These are phyloP conservation scores for Geotrypetes seraphini DNA, from an alignment of 2,797 vertebrate genomes.

Conservation along the genomic window DNA sequence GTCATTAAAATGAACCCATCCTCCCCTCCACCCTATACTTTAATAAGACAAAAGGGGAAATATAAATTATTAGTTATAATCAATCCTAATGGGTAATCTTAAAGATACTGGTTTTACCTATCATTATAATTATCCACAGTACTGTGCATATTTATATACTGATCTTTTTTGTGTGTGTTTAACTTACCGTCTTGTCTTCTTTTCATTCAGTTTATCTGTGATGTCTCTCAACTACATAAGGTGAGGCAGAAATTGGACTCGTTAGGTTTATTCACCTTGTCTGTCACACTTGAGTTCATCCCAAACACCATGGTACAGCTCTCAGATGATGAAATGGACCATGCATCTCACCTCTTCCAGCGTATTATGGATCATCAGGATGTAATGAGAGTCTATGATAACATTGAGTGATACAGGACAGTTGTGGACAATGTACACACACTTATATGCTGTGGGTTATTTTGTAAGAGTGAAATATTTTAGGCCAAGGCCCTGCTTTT, in stretches of 20 bases:
- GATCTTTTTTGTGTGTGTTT: not conserved
- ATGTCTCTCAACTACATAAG: slow-evolving; percentile 41
- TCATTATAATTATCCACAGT: no score
- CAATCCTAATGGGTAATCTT: no score
- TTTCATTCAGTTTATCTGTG: slow-evolving; percentile 67
- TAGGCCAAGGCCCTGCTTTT: no score
- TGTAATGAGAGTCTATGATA: slow-evolving; percentile 76
- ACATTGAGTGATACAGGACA: slow-evolving; percentile 71
- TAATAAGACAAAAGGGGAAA: no score
- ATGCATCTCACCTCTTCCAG: slow-evolving; percentile 58
- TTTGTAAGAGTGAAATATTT: no score
- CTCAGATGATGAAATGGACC: slow-evolving; percentile 50
- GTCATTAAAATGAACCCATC: no score
- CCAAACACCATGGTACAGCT: slow-evolving; percentile 43
- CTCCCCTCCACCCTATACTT: no score
- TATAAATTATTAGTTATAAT: no score
- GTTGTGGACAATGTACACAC: no score
- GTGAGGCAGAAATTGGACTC: slow-evolving; percentile 56
- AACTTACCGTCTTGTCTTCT: not conserved
- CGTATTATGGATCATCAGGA: slow-evolving; percentile 54
- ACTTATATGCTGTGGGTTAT: no score
- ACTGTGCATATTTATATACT: no score
- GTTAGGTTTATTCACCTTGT: slow-evolving; percentile 53
- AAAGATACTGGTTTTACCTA: no score
- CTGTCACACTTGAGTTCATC: slow-evolving; percentile 61